These are phyloP conservation scores for Leguminivora glycinivorella DNA, from an alignment of 1,140 invertebrate genomes.

Conservation along the genomic window DNA sequence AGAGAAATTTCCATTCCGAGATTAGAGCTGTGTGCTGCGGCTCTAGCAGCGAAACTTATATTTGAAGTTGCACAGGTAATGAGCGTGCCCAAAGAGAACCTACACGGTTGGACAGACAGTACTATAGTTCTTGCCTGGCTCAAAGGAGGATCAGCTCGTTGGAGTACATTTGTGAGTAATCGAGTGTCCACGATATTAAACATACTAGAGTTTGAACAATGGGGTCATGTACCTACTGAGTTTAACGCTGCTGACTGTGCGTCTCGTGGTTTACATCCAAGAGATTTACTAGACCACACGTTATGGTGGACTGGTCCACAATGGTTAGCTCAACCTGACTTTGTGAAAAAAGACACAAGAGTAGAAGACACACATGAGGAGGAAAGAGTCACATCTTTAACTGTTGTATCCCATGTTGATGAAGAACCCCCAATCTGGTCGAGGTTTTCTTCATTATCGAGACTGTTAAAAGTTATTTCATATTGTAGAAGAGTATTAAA, in stretches of 20 bases:
- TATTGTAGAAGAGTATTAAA: slow-evolving; percentile 38
- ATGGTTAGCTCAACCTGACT: slow-evolving; percentile 32
- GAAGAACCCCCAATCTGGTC: slow-evolving; percentile 35
- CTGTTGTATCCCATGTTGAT: slow-evolving; percentile 9
- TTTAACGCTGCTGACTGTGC: slow-evolving; percentile 41
- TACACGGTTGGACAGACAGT: slow-evolving; percentile 65
- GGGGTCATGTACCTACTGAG: slow-evolving; percentile 46
- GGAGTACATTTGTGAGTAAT: slow-evolving; percentile 65
- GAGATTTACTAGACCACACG: slow-evolving; percentile 29
- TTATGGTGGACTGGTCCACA: slow-evolving; percentile 38
- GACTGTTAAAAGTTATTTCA: slow-evolving; percentile 38
- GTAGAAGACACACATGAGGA: slow-evolving; percentile 38
- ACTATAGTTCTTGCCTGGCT: slow-evolving; percentile 66
- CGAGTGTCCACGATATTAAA: slow-evolving; percentile 56
- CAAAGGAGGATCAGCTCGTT: slow-evolving; percentile 40
- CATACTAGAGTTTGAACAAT: slow-evolving; percentile 44
- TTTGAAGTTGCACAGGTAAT: slow-evolving; percentile 43
- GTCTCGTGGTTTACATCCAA: slow-evolving; percentile 35
- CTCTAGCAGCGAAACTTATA: slow-evolving; percentile 42
- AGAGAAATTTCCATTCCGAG: slow-evolving; percentile 49
- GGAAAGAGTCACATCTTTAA: slow-evolving; percentile 33
- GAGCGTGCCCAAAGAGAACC: slow-evolving; percentile 42
- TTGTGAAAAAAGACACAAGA: not conserved
- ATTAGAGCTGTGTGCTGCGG: slow-evolving; percentile 59
- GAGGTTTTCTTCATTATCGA: slow-evolving; percentile 41